These are phyloP conservation scores for Mythimna lalbum DNA, from an alignment of 2,888 invertebrate species.

Conservation along the genomic window DNA sequence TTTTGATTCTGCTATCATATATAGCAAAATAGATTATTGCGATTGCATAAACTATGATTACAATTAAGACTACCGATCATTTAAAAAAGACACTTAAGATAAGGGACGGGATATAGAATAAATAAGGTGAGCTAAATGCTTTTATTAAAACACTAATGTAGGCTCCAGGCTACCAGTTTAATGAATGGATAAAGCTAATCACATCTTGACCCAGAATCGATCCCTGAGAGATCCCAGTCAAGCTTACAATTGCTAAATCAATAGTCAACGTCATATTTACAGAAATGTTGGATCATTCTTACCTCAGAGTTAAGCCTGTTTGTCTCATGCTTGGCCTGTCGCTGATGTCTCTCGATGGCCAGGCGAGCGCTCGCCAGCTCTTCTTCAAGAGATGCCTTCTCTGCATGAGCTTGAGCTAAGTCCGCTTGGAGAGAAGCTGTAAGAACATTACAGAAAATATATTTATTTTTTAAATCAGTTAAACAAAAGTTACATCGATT, in stretches of 20 bases:
- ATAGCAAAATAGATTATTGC: neutral
- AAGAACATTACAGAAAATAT: conserved; percentile 50
- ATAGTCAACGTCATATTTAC: neutral
- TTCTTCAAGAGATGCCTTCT: conserved; percentile 95
- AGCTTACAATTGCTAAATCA: too few relatives aligned
- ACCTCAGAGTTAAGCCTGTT: conserved; percentile 94
- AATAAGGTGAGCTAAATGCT: too few relatives aligned
- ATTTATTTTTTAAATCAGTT: too few relatives aligned
- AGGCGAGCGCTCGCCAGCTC: conserved; percentile 94
- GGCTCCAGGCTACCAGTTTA: neutral
- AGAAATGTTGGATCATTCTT: conserved; percentile 20
- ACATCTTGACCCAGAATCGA: neutral
- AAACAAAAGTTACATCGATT: too few relatives aligned
- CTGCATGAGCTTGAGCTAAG: conserved; percentile 93
- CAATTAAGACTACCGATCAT: too few relatives aligned
- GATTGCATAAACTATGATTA: too few relatives aligned
- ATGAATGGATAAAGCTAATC: neutral
- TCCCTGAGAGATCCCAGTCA: neutral
- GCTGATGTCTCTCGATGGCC: conserved; percentile 93
- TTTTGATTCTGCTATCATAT: too few relatives aligned
- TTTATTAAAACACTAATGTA: too few relatives aligned
- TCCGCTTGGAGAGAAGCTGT: conserved; percentile 94
- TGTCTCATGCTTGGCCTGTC: conserved; percentile 94
- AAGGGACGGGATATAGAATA: neutral
- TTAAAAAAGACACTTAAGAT: too few relatives aligned